Evolutionary conservation across 2,888 invertebrate species (phyloP), one percentile per base, ranked within the genome.

Genomic region (Stegana nigrithorax): DNA sequence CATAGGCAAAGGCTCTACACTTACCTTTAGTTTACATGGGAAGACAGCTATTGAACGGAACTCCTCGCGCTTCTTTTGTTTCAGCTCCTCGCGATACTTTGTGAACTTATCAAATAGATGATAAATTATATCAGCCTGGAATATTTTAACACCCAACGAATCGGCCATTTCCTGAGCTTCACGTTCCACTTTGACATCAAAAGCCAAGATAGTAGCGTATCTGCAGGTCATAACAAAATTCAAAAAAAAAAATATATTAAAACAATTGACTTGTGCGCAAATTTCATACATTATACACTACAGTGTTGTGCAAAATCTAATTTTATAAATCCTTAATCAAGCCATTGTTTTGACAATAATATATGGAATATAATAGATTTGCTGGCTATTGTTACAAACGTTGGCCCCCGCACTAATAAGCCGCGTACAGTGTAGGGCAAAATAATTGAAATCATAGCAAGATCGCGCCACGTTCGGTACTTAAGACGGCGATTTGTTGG

Each of bases 121-220:
- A 87, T 99, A 99, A 83, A 99, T 99, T 84, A 99, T 99, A 87
- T 99, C 98, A 6, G 99, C 99, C 69, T 95, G 91, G 90, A 99
- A 99, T 84, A 99, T 96, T 87, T 93, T 95, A 60, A 98, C 96
- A 62, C 95, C 95, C 65, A 97, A 86, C 63, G 91, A 90, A 84
- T 99, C 98, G 0, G 99, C 99, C 86, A 98, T 87, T 81, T 98
- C 97, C 87, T 99, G 98, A 1, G 98, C 99, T 83, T 99, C 99
- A 64, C 95, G 90, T 84, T 99, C 99, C 61, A 98, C 91, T 88
- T 97, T 97, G 19, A 99, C 99, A 86, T 99, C 99, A 84, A 99
- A 99, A n/a, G 99, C 99, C 74, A 99, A 88, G 83, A 99, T 98
- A 63, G 96, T 95, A 56, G 99, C 98, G 86, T 92, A 95, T 86